A percentile compares a stretch with the other conserved stretches of the same genome.
Conservation (phyloP, 64 coral and sea anemone species). For the Hydrozoanthus tunicans region DNA sequence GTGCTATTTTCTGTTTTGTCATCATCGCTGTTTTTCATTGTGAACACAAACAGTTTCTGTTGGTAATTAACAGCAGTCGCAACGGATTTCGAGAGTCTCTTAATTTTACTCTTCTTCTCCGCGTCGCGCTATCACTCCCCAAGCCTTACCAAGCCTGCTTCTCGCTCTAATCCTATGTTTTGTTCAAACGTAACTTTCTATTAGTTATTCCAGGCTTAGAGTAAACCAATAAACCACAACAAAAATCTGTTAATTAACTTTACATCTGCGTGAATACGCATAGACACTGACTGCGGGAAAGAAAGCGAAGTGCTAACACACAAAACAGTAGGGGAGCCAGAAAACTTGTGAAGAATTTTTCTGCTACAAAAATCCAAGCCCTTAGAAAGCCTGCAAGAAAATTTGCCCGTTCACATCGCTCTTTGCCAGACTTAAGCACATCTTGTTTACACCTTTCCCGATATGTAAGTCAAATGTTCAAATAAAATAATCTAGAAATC, state of each 20-base stretch:
- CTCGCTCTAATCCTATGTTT: neutral
- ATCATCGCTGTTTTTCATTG: neutral
- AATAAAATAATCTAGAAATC: neutral
- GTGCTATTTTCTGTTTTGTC: neutral
- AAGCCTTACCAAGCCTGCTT: neutral
- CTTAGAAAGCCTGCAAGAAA: slow-evolving; percentile 1
- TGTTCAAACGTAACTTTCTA: slow-evolving; percentile 10
- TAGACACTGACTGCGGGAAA: neutral
- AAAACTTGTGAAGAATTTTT: neutral
- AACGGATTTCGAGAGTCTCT: no score
- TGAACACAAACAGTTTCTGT: neutral
- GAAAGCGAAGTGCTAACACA: neutral
- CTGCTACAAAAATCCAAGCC: neutral
- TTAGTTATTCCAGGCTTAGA: slow-evolving; percentile 36
- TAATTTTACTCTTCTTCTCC: neutral
- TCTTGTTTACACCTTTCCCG: slow-evolving; percentile 1
- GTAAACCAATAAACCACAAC: slow-evolving; percentile 37
- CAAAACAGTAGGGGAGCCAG: neutral
- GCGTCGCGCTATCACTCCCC: neutral
- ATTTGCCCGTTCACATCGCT: neutral
- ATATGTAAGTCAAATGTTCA: neutral
- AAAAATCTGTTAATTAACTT: slow-evolving; percentile 48
- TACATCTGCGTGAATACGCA: neutral
- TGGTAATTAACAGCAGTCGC: neutral
- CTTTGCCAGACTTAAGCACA: neutral